Conservation (phyloP, 2,113 vertebrate species). For the Apeltes quadracus region DNA sequence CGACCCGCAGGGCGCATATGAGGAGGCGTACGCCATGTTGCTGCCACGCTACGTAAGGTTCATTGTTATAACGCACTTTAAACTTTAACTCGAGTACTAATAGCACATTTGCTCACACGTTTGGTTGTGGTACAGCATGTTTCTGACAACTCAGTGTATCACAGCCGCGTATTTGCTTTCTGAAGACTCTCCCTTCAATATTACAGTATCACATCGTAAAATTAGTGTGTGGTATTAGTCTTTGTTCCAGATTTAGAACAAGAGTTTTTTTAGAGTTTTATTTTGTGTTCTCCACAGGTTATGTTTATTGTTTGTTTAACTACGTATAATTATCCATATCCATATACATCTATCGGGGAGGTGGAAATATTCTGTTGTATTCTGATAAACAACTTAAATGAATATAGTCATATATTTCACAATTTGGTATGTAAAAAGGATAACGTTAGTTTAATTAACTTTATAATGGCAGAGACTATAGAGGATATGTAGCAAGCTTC, state of each 20-base stretch:
- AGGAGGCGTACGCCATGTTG: constrained; percentile 10
- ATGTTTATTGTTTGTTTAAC: neutral
- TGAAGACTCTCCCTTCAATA: neutral
- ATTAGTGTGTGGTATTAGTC: neutral
- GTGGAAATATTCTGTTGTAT: neutral
- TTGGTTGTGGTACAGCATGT: neutral
- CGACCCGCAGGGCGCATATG: constrained; percentile 42
- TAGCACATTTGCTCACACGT: neutral
- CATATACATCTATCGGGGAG: neutral
- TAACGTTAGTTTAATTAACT: neutral
- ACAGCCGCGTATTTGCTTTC: neutral
- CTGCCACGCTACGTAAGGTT: neutral
- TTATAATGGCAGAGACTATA: neutral
- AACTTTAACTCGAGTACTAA: neutral
- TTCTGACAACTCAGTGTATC: constrained; percentile 18
- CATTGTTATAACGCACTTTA: neutral
- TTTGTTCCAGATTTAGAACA: neutral
- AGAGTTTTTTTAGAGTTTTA: neutral
- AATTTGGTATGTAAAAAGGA: neutral
- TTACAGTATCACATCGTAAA: neutral
- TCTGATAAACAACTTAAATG: neutral
- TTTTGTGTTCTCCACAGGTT: neutral
- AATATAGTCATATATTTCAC: neutral
- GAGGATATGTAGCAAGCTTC: neutral
- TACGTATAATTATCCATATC: neutral